Percentiles rank a stretch among this genome's conserved stretches.
Conservation (phyloP, 2,113 vertebrate species). For the Xenus cinereus region DNA sequence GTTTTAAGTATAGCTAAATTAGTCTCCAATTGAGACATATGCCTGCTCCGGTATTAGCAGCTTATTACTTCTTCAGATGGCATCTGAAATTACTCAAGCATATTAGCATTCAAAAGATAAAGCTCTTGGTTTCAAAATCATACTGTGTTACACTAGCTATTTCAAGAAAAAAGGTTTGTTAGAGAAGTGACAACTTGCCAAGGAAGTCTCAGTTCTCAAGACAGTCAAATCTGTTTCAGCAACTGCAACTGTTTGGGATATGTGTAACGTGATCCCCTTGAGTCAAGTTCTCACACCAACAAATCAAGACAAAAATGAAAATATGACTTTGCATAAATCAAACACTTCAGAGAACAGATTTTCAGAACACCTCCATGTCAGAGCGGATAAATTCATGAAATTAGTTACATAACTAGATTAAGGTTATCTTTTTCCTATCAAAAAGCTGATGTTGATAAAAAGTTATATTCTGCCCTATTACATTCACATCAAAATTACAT, state of each 20-base stretch:
- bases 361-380: not conserved
- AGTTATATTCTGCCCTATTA: not conserved
- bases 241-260: not conserved
- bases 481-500: not conserved
- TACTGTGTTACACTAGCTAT: not conserved
- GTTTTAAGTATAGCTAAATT: not conserved
- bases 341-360: not conserved
- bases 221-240: conserved; percentile 17
- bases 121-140: conserved; percentile 11
- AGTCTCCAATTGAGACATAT: not conserved
- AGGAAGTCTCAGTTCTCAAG: conserved; percentile 26
- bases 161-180: conserved; percentile 6
- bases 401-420: not conserved
- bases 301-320: conserved; percentile 19
- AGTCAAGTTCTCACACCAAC: not conserved
- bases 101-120: conserved; percentile 19
- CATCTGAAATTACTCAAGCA: not conserved
- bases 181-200: conserved; percentile 47
- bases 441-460: not conserved
- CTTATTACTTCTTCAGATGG: not conserved
- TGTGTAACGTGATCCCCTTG: not conserved
- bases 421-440: not conserved
- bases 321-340: conserved; percentile 31
- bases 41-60: not conserved
- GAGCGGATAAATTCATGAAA: not conserved